Evolutionary conservation across 1,140 invertebrate species (phyloP).

Genomic region (Psix sp.): DNA sequence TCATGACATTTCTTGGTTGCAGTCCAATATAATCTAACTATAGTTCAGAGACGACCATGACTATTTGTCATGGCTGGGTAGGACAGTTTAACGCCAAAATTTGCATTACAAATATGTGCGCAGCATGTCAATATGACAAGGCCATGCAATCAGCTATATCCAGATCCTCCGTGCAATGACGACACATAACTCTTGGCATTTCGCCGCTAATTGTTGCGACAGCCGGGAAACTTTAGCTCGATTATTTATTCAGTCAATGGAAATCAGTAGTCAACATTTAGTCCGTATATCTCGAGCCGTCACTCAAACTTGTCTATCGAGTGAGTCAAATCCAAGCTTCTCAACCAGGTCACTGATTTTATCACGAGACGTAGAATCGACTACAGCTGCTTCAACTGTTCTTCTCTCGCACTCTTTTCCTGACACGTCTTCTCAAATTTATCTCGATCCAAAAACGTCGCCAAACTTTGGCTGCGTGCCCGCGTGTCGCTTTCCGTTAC

Average conservation of each 20-base stretch:
- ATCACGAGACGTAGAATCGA: too few species aligned
- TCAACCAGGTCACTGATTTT: too few species aligned
- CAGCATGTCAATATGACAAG: conserved; percentile 66
- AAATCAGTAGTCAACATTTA: too few species aligned
- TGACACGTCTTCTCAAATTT: conserved; percentile 40
- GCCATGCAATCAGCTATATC: conserved; percentile 11
- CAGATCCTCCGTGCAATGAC: conserved; percentile 2
- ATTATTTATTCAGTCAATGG: conserved; percentile 1
- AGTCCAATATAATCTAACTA: conserved; percentile 30
- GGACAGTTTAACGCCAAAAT: conserved; percentile 62
- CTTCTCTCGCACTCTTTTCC: too few species aligned
- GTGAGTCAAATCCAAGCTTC: too few species aligned
- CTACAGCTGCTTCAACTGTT: too few species aligned
- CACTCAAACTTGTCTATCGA: too few species aligned
- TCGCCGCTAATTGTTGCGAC: conserved; percentile 9
- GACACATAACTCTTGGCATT: not conserved
- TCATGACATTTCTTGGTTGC: conserved; percentile 30
- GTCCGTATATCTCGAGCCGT: too few species aligned
- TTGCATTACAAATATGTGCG: conserved; percentile 70
- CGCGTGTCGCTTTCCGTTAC: conserved; percentile 24
- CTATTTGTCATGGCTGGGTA: conserved; percentile 68
- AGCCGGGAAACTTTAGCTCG: not conserved
- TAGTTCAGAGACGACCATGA: conserved; percentile 57
- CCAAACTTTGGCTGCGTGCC: conserved; percentile 47
- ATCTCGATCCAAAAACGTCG: conserved; percentile 41